Conservation (phyloP, 2,797 vertebrate species). For the Novumbra hubbsi region DNA sequence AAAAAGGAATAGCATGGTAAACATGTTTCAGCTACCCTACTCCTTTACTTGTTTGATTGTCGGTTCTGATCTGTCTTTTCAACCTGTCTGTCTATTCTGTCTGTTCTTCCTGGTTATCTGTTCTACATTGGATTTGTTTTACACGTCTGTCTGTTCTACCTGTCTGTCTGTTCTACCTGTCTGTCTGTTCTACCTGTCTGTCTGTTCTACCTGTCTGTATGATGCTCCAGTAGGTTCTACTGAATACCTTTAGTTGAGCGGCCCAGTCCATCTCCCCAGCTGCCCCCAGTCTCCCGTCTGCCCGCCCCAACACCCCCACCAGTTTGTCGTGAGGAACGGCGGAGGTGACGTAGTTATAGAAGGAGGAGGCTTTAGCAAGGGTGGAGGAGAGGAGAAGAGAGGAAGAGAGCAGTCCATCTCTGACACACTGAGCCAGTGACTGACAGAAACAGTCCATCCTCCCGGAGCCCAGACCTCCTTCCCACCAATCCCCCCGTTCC, state of each 20-base stretch:
- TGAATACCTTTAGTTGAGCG: conserved; percentile 72
- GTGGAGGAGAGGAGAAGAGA: conserved; percentile 68
- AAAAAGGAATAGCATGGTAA: too few species aligned
- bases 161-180: too few species aligned
- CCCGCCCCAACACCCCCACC: conserved; percentile 70
- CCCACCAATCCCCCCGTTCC: conserved; percentile 67
- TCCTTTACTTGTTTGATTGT: too few species aligned
- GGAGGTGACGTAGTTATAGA: conserved; percentile 77
- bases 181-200: too few species aligned
- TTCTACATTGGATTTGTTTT: too few species aligned
- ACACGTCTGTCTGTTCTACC: too few species aligned
- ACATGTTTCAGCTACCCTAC: too few species aligned
- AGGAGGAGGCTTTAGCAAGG: conserved; percentile 72
- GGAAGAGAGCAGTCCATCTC: conserved; percentile 69
- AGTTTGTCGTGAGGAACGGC: conserved; percentile 79
- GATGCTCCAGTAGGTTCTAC: background rate
- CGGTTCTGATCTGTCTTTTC: too few species aligned
- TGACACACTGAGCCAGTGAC: conserved; percentile 71
- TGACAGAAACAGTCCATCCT: conserved; percentile 78
- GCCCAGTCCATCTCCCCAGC: conserved; percentile 68
- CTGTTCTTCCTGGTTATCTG: too few species aligned
- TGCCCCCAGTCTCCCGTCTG: conserved; percentile 40
- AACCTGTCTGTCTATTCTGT: too few species aligned
- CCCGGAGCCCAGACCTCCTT: conserved; percentile 67
- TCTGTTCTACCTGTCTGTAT: background rate